Percentiles rank a stretch among this genome's conserved stretches.
Evolutionary conservation across 2,888 invertebrate genomes (phyloP).

Genomic region (Stenolophus ochropezus): DNA sequence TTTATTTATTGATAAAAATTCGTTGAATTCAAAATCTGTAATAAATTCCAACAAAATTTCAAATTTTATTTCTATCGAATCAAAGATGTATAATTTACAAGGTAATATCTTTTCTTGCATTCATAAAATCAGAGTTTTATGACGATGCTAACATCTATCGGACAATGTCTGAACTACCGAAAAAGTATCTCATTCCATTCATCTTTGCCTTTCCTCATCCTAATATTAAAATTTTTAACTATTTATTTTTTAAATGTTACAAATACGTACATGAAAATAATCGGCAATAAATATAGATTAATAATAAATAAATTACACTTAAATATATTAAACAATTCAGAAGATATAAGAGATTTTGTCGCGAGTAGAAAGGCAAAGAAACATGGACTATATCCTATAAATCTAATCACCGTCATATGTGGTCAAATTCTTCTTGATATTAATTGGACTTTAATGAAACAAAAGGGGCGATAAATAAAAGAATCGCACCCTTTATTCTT

Average conservation of each 20-base stretch:
- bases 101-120: no score
- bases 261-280: background rate
- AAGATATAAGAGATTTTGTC: background rate
- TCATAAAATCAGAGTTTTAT: conserved; percentile 15
- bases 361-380: conserved; percentile 25
- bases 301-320: background rate
- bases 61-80: no score
- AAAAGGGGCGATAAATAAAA: conserved; percentile 51
- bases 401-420: conserved; percentile 18
- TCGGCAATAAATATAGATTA: background rate
- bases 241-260: background rate
- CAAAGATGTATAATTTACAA: no score
- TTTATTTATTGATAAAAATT: no score
- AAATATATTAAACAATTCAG: background rate
- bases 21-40: no score
- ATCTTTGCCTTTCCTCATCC: background rate
- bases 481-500: conserved; percentile 47
- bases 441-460: conserved; percentile 50
- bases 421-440: conserved; percentile 37
- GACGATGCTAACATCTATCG: conserved; percentile 14
- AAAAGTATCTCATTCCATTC: conserved; percentile 34
- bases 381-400: background rate
- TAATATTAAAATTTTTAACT: background rate
- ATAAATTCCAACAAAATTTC: no score
- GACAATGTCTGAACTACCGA: conserved; percentile 34